Conservation (phyloP, 2,888 invertebrate species). For the Odontocolon sp. region DNA sequence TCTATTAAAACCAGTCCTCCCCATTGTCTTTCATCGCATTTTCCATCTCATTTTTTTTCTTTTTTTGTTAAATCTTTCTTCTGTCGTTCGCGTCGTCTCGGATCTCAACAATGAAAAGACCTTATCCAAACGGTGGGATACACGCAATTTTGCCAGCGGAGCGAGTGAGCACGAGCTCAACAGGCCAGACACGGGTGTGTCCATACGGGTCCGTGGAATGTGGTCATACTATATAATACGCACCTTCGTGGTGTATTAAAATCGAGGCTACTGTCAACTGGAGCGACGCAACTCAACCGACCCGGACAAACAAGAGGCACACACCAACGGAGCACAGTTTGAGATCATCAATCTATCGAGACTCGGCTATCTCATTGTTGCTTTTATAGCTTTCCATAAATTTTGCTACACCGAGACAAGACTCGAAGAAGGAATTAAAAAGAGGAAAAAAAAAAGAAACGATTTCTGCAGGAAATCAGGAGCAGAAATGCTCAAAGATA, state of each 20-base stretch:
- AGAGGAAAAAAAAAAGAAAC: background rate
- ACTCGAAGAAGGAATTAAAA: constrained; percentile 6
- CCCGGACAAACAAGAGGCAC: constrained; percentile 44
- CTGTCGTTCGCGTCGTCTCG: constrained; percentile 40
- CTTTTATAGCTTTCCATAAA: constrained; percentile 43
- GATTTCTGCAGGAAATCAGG: too few relatives aligned
- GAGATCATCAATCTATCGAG: constrained; percentile 27
- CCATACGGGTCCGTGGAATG: constrained; percentile 57
- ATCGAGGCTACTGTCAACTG: constrained; percentile 61
- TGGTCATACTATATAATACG: constrained; percentile 61
- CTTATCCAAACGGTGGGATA: constrained; percentile 44
- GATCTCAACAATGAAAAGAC: constrained; percentile 56
- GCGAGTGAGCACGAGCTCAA: constrained; percentile 52
- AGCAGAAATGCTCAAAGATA: too few relatives aligned
- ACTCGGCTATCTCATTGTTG: constrained; percentile 19
- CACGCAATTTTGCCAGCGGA: constrained; percentile 28
- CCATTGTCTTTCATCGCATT: constrained; percentile 47
- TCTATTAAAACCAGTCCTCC: constrained; percentile 49
- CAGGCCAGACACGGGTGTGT: constrained; percentile 62
- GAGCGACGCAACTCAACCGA: constrained; percentile 51
- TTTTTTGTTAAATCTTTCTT: constrained; percentile 16
- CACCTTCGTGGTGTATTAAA: constrained; percentile 61
- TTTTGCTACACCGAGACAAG: background rate
- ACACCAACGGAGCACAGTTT: background rate
- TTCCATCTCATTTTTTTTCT: constrained; percentile 12